Evolutionary conservation across 2,113 vertebrate species (phyloP).

Genomic region (Pluvianellus socialis): DNA sequence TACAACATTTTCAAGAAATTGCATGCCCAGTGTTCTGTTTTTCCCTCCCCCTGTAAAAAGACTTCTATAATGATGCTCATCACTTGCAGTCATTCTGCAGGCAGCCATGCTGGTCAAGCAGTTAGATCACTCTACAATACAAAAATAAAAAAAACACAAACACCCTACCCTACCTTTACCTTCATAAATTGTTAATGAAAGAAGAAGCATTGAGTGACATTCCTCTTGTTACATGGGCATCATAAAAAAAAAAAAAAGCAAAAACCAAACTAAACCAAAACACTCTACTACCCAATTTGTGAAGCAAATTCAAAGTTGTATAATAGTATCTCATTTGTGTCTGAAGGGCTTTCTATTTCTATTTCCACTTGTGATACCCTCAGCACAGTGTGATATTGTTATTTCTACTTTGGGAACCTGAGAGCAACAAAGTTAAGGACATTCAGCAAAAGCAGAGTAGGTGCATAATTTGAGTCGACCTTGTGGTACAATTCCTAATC

Average conservation of each 20-base stretch:
- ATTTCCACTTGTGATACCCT: background rate
- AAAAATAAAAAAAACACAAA: background rate
- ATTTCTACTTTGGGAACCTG: background rate
- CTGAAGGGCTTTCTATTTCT: background rate
- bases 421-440: background rate
- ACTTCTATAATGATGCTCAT: background rate
- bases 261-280: background rate
- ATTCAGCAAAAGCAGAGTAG: background rate
- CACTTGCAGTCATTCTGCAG: background rate
- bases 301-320: background rate
- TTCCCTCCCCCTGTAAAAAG: background rate
- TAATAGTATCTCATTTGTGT: background rate
- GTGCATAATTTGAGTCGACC: background rate
- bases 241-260: background rate
- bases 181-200: background rate
- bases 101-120: background rate
- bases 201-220: background rate
- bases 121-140: background rate
- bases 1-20: background rate
- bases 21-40: background rate
- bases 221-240: background rate
- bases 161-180: too few species aligned
- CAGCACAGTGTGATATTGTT: background rate
- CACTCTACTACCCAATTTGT: background rate
- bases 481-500: background rate